Conservation (phyloP, 2,888 invertebrate genomes). For the Pyrgus malvae region DNA sequence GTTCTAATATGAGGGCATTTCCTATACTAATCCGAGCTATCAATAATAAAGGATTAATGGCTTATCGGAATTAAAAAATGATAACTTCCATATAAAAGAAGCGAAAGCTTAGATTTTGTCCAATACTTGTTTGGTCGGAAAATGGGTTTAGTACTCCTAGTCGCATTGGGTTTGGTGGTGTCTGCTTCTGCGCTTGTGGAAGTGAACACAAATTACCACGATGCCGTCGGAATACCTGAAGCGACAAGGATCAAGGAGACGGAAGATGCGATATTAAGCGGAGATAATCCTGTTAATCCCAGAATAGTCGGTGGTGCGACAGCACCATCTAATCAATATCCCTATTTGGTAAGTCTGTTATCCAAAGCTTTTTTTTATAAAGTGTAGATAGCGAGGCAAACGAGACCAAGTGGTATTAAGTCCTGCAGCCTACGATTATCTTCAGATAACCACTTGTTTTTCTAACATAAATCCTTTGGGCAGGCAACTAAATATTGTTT, state of each 20-base stretch:
- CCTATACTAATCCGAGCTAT: no score
- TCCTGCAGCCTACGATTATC: no score
- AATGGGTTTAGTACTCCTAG: constrained; percentile 22
- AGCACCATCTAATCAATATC: constrained; percentile 44
- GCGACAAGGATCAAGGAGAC: constrained; percentile 50
- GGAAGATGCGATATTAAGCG: constrained; percentile 37
- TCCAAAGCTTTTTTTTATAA: background rate
- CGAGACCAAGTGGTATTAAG: no score
- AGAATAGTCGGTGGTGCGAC: constrained; percentile 51
- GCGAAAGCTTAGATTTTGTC: no score
- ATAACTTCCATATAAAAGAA: no score
- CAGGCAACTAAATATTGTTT: no score
- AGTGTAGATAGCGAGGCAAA: background rate
- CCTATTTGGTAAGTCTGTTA: constrained; percentile 43
- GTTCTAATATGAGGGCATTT: no score
- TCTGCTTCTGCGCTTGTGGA: constrained; percentile 38
- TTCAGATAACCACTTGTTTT: no score
- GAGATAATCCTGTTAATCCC: background rate
- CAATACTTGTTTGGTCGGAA: background rate
- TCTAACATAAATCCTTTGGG: no score
- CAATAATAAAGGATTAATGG: no score
- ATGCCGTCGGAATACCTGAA: constrained; percentile 52
- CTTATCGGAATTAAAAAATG: no score
- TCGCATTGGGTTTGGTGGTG: constrained; percentile 34
- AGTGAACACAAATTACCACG: constrained; percentile 45